Evolutionary conservation across 2,888 invertebrate species (phyloP).

Genomic region (Tricholauxania praeusta): DNA sequence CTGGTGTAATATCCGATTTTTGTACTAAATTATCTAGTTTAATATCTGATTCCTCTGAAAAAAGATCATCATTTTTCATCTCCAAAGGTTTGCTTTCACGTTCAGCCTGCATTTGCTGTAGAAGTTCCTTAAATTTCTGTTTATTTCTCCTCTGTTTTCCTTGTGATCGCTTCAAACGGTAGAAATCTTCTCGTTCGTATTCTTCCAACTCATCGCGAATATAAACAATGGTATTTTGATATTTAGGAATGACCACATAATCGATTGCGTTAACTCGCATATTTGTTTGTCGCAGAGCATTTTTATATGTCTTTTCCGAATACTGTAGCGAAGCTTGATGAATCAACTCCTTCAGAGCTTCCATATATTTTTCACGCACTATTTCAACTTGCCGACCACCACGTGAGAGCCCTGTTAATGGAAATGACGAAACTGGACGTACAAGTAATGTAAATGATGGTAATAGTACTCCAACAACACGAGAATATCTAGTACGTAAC

Average conservation of each 20-base stretch:
- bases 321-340: conserved; percentile 53
- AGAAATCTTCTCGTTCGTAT: conserved; percentile 61
- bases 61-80: no score
- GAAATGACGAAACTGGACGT: conserved; percentile 38
- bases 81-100: conserved; percentile 4
- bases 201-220: conserved; percentile 60
- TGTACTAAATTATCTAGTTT: no score
- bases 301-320: conserved; percentile 47
- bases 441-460: conserved; percentile 51
- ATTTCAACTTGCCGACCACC: conserved; percentile 57
- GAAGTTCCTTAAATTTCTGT: conserved; percentile 51
- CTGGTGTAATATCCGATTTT: no score
- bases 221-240: conserved; percentile 52
- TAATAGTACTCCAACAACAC: conserved; percentile 56
- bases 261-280: conserved; percentile 62
- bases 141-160: conserved; percentile 59
- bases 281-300: conserved; percentile 54
- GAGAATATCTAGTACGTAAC: conserved; percentile 46
- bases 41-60: no score
- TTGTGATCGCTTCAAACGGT: conserved; percentile 60
- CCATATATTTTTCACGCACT: conserved; percentile 51
- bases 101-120: conserved; percentile 43
- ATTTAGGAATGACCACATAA: conserved; percentile 55
- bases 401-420: conserved; percentile 55
- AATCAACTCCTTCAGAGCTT: conserved; percentile 49